Evolutionary conservation across 2,888 invertebrate genomes (phyloP).

Genomic region (Metellina segmentata): DNA sequence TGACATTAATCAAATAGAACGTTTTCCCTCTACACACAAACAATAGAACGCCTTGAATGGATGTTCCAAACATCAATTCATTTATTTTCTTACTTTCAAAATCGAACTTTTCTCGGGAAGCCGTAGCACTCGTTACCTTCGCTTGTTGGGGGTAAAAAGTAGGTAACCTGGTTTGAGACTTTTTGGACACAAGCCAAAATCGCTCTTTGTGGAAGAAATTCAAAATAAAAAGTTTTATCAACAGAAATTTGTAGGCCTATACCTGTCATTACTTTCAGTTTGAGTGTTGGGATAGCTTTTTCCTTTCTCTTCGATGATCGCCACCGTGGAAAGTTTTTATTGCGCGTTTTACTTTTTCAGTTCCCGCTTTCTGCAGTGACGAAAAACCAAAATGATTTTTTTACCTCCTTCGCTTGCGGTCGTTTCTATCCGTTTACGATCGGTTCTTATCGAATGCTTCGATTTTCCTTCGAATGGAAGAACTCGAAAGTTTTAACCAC

Average conservation of each 20-base stretch:
- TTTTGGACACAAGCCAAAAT: conserved; percentile 9
- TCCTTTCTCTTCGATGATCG: background rate
- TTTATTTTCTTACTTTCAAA: background rate
- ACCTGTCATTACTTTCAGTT: conserved; percentile 1
- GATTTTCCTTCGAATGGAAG: background rate
- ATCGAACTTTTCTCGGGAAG: background rate
- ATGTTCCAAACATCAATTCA: background rate
- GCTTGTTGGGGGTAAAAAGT: background rate
- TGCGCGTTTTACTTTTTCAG: background rate
- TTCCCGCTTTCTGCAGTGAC: background rate
- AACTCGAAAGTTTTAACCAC: too few relatives aligned
- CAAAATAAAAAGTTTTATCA: background rate
- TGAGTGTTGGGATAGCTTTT: background rate
- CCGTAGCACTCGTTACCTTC: background rate
- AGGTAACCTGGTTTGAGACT: conserved; percentile 10
- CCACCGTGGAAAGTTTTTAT: background rate
- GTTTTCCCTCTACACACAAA: background rate
- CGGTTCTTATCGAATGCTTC: background rate
- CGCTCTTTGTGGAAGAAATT: background rate
- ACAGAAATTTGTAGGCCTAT: background rate
- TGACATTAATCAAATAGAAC: conserved; percentile 1
- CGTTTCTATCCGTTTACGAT: background rate
- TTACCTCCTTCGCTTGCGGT: background rate
- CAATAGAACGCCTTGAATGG: background rate
- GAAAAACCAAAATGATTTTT: background rate